A percentile compares a stretch with the other conserved stretches of the same genome.
Conservation (phyloP, 2,888 invertebrate species). For the Neria commutata region DNA sequence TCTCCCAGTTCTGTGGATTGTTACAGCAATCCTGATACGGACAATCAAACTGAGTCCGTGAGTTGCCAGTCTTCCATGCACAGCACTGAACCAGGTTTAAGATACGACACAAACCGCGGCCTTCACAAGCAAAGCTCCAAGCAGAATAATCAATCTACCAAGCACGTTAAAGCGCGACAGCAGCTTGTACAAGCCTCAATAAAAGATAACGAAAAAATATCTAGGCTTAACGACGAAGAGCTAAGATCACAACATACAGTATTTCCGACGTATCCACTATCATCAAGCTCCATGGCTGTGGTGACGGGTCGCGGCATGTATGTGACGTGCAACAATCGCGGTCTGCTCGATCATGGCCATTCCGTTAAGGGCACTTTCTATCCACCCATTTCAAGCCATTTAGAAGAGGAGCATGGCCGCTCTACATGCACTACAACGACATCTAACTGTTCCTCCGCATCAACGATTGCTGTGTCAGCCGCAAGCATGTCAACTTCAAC, state of each 20-base stretch:
- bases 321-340: slow-evolving; percentile 81
- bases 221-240: not conserved
- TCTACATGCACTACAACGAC: slow-evolving; percentile 29
- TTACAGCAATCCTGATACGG: slow-evolving; percentile 51
- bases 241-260: slow-evolving; percentile 25
- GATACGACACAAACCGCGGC: too few species aligned
- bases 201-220: not conserved
- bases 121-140: not conserved
- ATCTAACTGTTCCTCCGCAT: slow-evolving; percentile 3
- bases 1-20: slow-evolving; percentile 51
- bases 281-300: slow-evolving; percentile 66
- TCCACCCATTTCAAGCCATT: slow-evolving; percentile 84
- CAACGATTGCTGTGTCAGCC: not conserved
- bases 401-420: slow-evolving; percentile 73
- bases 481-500: not conserved
- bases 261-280: slow-evolving; percentile 52
- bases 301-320: slow-evolving; percentile 88
- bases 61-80: too few species aligned
- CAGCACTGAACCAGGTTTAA: too few species aligned
- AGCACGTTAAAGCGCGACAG: slow-evolving; percentile 14
- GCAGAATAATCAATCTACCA: slow-evolving; percentile 31
- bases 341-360: slow-evolving; percentile 80
- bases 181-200: slow-evolving; percentile 1
- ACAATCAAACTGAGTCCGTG: slow-evolving; percentile 44
- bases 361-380: slow-evolving; percentile 89